Conservation (phyloP, 2,888 invertebrate genomes). For the Koerneria pararmatus region DNA sequence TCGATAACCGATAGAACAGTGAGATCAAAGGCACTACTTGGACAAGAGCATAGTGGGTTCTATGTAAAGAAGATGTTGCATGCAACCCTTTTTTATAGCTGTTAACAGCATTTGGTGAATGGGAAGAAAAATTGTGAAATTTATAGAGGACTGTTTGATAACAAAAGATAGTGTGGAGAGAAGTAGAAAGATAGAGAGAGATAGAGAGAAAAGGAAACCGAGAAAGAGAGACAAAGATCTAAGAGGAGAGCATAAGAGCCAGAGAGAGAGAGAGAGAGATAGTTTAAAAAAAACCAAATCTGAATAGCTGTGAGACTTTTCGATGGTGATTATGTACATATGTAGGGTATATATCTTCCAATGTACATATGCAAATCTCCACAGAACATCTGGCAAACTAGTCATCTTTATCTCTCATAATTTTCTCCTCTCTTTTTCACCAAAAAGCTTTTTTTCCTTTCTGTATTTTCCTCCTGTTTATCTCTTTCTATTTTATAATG, state of each 20-base stretch:
- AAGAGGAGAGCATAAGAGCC: conserved; percentile 14
- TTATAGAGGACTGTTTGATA: background rate
- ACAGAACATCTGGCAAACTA: too few relatives aligned
- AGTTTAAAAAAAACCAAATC: conserved; percentile 22
- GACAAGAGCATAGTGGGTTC: background rate
- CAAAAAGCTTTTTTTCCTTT: background rate
- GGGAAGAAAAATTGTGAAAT: background rate
- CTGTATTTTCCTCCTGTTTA: background rate
- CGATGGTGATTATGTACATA: too few relatives aligned
- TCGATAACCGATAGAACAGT: background rate
- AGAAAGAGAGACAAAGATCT: conserved; percentile 11
- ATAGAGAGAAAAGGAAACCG: background rate
- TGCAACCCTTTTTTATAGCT: background rate
- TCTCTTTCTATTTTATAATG: conserved; percentile 3
- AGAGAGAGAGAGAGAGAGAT: conserved; percentile 25
- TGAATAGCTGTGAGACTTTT: too few relatives aligned
- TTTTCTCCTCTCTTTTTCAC: conserved; percentile 1
- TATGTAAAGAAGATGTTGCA: background rate
- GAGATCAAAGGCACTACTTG: background rate
- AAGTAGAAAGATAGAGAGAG: conserved; percentile 7
- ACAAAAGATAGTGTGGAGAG: background rate
- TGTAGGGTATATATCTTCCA: too few relatives aligned
- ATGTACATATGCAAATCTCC: too few relatives aligned
- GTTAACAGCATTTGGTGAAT: background rate
- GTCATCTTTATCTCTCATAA: background rate